Base-by-base conservation (phyloP, 2,888 invertebrate genomes). In the Caenorhabditis sp. region DNA sequence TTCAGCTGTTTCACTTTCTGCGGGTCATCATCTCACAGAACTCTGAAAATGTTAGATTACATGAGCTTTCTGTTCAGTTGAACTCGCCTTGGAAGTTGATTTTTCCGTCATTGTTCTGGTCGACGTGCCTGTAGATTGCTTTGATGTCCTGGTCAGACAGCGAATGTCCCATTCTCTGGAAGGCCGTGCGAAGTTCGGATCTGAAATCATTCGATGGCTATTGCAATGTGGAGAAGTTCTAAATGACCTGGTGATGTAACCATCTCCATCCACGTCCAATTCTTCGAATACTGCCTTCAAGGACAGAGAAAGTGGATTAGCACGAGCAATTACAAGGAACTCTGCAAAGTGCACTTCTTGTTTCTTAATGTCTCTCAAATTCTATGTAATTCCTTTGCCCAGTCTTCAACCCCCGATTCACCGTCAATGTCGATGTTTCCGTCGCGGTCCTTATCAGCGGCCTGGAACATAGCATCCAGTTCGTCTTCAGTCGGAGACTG, bases 71-170 rank as follows among this genome's bases (percentile, higher is more conserved):
- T n/a, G n/a, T n/a, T 47, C 50, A 32, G 32, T 22, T 26, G n/a
- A n/a, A n/a, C n/a, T 32, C 40, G 91, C 89, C 90, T 77, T 89
- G 82, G 84, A 90, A 90, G 82, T 91, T 90, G 77, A 90, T 90
- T 80, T 89, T 89, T 37, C 91, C 91, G 79, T 91, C 91, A 83
- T 92, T 92, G 91, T 93, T 89, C 90, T 92, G 85, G 87, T 93
- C 84, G 88, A 92, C 87, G 90, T 93, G 89, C 91, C 92, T 88
- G 89, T 93, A 87, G 91, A 93, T 87, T 86, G 92, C 77, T 87
- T 93, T 89, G 80, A 89, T 91, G 58, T 90, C 90, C 61, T 89
- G 83, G 72, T 92, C 83, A 74, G 90, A 79, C 84, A 93, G 85
- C 87, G 91, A 72, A 89, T 92, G 87, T 87, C 92, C 89, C 91